Conservation (phyloP, 2,797 vertebrate species). For the Austrolebias charrua region DNA sequence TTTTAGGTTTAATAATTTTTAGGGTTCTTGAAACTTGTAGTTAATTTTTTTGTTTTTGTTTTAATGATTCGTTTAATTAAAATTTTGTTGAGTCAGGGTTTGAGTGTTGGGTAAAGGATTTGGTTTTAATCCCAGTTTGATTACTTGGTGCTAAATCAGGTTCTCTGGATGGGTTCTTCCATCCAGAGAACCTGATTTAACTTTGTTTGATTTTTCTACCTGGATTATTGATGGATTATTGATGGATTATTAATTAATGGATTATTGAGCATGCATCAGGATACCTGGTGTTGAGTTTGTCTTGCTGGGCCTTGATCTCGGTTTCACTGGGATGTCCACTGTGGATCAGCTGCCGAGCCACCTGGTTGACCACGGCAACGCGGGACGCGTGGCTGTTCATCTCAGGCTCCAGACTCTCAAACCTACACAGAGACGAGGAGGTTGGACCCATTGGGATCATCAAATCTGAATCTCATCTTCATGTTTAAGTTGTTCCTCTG, state of each 20-base stretch:
- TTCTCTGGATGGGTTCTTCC: no score
- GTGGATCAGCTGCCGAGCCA: conserved; percentile 94
- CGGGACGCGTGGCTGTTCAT: conserved; percentile 98
- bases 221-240: no score
- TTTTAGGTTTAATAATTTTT: no score
- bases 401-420: conserved; percentile 96
- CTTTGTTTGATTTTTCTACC: no score
- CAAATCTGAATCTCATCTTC: background rate
- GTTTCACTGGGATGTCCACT: conserved; percentile 93
- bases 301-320: conserved; percentile 95
- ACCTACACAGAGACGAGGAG: conserved; percentile 71
- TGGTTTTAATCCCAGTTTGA: background rate
- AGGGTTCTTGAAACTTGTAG: no score
- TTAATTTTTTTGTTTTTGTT: no score
- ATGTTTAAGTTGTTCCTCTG: background rate
- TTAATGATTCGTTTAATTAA: no score
- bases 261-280: no score
- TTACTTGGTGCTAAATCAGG: no score
- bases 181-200: no score
- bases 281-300: conserved; percentile 97
- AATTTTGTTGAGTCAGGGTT: background rate
- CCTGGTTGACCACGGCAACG: conserved; percentile 97
- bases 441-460: background rate
- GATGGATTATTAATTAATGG: no score
- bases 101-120: background rate